Conservation (phyloP, 2,888 invertebrate genomes). For the Deladenus siricidicola region DNA sequence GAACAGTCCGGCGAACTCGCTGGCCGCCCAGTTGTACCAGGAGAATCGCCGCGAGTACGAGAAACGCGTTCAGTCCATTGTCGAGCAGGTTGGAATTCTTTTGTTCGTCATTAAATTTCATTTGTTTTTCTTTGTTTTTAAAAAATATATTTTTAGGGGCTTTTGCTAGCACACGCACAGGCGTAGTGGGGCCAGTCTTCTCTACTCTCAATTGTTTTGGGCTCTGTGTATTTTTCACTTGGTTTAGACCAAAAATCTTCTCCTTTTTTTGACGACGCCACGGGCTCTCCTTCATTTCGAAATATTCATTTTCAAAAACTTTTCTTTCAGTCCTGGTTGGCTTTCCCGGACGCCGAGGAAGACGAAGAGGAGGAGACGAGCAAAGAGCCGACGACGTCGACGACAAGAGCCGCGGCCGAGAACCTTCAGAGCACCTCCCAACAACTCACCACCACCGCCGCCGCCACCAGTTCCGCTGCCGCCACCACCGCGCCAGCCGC, state of each 20-base stretch:
- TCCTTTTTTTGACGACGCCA: no score
- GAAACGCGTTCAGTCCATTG: constrained; percentile 96
- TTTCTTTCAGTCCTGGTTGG: constrained; percentile 25
- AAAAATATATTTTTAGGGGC: background rate
- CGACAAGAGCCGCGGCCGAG: background rate
- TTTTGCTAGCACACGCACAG: no score
- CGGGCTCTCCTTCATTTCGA: background rate
- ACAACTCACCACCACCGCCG: background rate
- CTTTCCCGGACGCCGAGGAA: constrained; percentile 21
- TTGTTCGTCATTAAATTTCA: background rate
- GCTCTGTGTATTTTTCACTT: background rate
- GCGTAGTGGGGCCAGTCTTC: background rate
- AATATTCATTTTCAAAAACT: background rate
- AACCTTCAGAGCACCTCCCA: no score
- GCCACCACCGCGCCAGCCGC: background rate
- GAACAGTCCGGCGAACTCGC: constrained; percentile 96
- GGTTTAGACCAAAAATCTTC: background rate
- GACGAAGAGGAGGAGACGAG: constrained; percentile 12
- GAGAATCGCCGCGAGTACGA: constrained; percentile 98
- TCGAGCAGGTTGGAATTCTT: constrained; percentile 64
- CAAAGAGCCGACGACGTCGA: background rate
- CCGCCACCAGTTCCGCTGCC: background rate
- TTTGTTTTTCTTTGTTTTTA: constrained; percentile 5
- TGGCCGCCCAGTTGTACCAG: constrained; percentile 98
- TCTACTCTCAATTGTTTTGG: background rate